phyloP scores from a whole-genome alignment of 2,888 invertebrate genomes.

The Acheta domesticus region DNA sequence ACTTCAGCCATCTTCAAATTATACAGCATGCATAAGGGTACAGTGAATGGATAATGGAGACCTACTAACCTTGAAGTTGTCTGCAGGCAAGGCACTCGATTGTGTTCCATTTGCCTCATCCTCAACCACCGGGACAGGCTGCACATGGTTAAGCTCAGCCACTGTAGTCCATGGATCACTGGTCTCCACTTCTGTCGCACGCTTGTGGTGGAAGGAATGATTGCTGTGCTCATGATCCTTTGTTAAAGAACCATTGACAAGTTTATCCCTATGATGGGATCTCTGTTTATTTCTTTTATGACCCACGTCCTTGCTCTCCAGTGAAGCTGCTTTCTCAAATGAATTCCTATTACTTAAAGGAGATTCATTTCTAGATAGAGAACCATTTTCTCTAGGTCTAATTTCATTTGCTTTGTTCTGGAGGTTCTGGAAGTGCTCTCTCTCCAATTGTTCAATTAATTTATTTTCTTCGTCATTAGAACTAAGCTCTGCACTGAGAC shows the following conservation, averaged over 20 bases:
- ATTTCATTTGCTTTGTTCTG: not conserved
- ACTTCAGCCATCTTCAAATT: no score
- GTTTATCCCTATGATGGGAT: constrained; percentile 2
- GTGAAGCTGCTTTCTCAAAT: constrained; percentile 4
- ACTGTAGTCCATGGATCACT: constrained; percentile 40
- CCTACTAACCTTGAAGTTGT: not conserved
- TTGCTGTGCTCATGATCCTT: not conserved
- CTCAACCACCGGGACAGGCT: constrained; percentile 35
- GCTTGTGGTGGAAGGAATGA: constrained; percentile 20
- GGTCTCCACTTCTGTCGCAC: constrained; percentile 31
- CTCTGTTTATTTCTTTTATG: not conserved
- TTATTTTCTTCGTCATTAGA: constrained; percentile 35
- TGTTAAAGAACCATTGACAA: not conserved
- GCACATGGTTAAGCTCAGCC: constrained; percentile 39
- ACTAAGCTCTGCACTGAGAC: constrained; percentile 27
- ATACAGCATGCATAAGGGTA: no score
- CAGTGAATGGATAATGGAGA: no score
- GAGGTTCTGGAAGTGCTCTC: constrained; percentile 22
- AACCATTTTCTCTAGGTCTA: constrained; percentile 21
- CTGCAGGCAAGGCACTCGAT: constrained; percentile 1
- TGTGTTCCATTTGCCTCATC: constrained; percentile 21
- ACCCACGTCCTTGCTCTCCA: not conserved
- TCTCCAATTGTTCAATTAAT: constrained; percentile 33
- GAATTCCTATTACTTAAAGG: constrained; percentile 18
- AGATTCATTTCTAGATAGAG: not conserved